Conservation (phyloP, 2,888 invertebrate genomes). For the Tortricodes alternella region DNA sequence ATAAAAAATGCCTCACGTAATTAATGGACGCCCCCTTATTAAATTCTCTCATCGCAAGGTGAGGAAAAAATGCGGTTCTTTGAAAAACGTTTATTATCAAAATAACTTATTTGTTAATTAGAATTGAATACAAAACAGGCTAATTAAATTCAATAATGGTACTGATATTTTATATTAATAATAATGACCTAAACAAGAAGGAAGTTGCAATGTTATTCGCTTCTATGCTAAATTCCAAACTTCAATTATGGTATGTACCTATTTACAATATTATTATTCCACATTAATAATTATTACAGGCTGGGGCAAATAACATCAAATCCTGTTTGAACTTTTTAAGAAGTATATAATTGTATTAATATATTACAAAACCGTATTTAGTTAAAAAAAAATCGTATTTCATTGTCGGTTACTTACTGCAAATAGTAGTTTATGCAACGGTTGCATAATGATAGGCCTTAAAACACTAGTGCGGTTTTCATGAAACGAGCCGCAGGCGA, state of each 20-base stretch:
- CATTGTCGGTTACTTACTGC: too few species aligned
- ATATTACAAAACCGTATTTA: too few species aligned
- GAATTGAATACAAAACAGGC: neutral
- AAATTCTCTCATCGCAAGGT: too few species aligned
- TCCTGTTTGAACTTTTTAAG: too few species aligned
- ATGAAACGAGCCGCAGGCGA: too few species aligned
- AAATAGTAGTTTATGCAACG: too few species aligned
- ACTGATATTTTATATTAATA: slow-evolving; percentile 10
- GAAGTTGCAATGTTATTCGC: slow-evolving; percentile 7
- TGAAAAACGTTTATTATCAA: slow-evolving; percentile 14
- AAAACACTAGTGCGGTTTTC: too few species aligned
- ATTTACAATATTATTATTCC: neutral
- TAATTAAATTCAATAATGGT: neutral
- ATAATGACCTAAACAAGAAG: slow-evolving; percentile 17
- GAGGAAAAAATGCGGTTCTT: neutral
- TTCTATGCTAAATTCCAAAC: neutral
- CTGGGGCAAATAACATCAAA: neutral
- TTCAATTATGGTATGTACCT: slow-evolving; percentile 1
- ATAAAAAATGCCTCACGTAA: too few species aligned
- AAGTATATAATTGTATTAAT: too few species aligned
- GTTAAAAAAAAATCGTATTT: too few species aligned
- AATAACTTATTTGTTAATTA: slow-evolving; percentile 4
- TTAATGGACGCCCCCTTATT: too few species aligned
- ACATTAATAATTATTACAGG: neutral
- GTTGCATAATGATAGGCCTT: too few species aligned